A percentile compares a stretch with the other conserved stretches of the same genome.
Conservation (phyloP, 2,888 invertebrate genomes). For the Piscicola geometra region DNA sequence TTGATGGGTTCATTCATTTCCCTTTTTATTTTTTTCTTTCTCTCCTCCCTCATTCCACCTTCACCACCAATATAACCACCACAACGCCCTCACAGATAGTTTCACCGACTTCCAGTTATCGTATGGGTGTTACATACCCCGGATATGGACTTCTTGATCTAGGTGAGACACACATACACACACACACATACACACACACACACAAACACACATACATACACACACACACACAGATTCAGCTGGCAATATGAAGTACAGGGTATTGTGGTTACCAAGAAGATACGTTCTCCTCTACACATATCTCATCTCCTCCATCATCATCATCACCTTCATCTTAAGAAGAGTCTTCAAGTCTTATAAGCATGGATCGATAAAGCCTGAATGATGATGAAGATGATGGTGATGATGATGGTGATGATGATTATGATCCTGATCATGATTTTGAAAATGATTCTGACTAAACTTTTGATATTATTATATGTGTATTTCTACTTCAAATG, state of each 20-base stretch:
- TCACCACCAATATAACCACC: too few species aligned
- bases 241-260: constrained; percentile 61
- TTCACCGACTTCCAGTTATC: constrained; percentile 89
- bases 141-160: constrained; percentile 62
- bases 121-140: constrained; percentile 83
- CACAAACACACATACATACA: too few species aligned
- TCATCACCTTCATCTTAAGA: too few species aligned
- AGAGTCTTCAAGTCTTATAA: too few species aligned
- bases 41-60: too few species aligned
- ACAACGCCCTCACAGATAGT: constrained; percentile 65
- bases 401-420: background rate
- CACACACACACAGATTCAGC: constrained; percentile 49
- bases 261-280: constrained; percentile 72
- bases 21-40: too few species aligned
- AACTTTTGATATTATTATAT: background rate
- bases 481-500: background rate
- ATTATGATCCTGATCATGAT: background rate
- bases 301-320: background rate
- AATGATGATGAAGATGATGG: background rate
- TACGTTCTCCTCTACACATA: constrained; percentile 55
- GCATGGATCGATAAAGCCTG: background rate
- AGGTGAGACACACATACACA: constrained; percentile 39
- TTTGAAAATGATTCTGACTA: background rate
- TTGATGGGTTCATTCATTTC: too few species aligned
- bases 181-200: too few species aligned